Evolutionary conservation across 2,888 invertebrate genomes (phyloP), one percentile per base, ranked within the genome.

Genomic region (Gymnocheta viridis): DNA sequence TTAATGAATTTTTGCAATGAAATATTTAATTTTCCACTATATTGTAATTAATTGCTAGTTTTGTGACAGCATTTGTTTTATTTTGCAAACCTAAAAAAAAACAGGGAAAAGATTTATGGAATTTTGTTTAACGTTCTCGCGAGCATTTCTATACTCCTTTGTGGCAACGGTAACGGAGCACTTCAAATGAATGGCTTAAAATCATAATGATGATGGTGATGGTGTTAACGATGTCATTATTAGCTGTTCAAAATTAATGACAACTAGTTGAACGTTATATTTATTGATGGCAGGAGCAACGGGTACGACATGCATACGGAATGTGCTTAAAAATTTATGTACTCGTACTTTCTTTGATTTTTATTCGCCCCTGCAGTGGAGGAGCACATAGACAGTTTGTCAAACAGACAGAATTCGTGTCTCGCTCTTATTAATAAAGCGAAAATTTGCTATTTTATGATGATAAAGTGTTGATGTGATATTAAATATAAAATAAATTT

Each of bases 231-330:
- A 77, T 80, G 80, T 69, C 80, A 84, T 84, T 80, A 84, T 77
- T 80, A 80, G 72, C 77, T 72, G 58, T 81, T 69, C 72, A 84
- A 81, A 81, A 81, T 84, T 84, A 84, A 84, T 81, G 81, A 73
- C 77, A 67, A 77, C 62, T 38, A 66, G 62, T 49, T 44, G 54
- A 69, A 17, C 51, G 49, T 5, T 54, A 9, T 38, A 27, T 35
- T 14, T 27, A 27, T 27, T 27, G 14, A 22, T 24, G 10, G 9
- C 41, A 38, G 38, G 1, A 49, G 27, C 19, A 49, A 27, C 5
- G 24, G 24, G 24, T 17, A 9, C 12, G 14, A 9, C 14, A 1
- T 14, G 41, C 17, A 49, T 17, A 35, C 29, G 10, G 35, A 62
- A 41, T 62, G 22, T 56, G 4, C 38, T 69, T 74, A 47, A 38